phyloP scores from a whole-genome alignment of 2,113 vertebrate genomes.

The Sinocyclocheilus rhinocerous region DNA sequence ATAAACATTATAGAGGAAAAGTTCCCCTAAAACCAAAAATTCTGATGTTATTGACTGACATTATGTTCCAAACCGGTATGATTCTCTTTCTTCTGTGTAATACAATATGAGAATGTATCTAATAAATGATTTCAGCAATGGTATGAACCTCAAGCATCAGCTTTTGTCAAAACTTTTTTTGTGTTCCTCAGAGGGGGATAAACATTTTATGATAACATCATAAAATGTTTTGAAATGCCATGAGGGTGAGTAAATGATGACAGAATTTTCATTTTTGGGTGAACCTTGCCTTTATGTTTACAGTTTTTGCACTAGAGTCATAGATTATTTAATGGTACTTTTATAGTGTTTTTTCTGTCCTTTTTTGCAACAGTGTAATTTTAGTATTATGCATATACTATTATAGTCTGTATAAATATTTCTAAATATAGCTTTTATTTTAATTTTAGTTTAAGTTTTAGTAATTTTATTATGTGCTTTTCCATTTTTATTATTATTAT shows the following conservation, averaged over 20 bases:
- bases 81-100: not conserved
- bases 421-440: not conserved
- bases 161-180: not conserved
- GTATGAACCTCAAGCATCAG: too few species aligned
- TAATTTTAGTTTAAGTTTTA: not conserved
- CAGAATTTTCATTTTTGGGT: not conserved
- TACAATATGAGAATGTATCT: too few species aligned
- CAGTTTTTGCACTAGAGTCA: not conserved
- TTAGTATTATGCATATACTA: not conserved
- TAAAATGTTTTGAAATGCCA: not conserved
- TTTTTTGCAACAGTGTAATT: not conserved
- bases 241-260: not conserved
- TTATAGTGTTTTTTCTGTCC: not conserved
- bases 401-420: not conserved
- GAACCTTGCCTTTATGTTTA: not conserved
- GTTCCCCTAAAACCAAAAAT: not conserved
- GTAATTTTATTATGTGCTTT: not conserved
- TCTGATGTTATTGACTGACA: not conserved
- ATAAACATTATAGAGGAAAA: not conserved
- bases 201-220: too few species aligned
- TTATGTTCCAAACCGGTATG: not conserved
- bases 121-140: too few species aligned
- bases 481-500: not conserved
- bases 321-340: not conserved
- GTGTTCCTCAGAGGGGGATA: not conserved